phyloP scores from a whole-genome alignment of 2,113 vertebrate genomes.

The Channa argus region DNA sequence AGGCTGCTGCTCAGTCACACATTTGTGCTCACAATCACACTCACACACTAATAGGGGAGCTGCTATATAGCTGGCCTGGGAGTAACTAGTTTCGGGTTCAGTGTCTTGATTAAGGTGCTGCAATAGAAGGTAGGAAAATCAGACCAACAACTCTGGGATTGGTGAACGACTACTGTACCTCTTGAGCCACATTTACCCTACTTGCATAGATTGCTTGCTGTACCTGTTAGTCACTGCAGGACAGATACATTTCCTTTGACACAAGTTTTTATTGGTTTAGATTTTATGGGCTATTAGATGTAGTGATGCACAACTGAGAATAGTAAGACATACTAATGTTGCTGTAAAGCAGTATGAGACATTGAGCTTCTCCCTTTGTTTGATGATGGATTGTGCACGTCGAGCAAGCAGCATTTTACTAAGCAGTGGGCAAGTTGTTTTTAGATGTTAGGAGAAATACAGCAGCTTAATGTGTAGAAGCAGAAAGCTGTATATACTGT shows the following conservation, averaged over 20 bases:
- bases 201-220: background rate
- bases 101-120: no score
- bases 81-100: no score
- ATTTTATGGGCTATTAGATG: slow-evolving; percentile 15
- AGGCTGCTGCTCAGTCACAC: no score
- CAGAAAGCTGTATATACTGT: background rate
- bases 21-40: no score
- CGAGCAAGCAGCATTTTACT: background rate
- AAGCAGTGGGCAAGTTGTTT: background rate
- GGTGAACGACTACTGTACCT: no score
- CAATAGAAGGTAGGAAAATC: no score
- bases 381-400: slow-evolving; percentile 11
- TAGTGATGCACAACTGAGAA: background rate
- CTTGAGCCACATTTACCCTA: no score
- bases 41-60: no score
- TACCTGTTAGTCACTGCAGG: slow-evolving; percentile 1
- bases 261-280: background rate
- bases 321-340: background rate
- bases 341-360: slow-evolving; percentile 1
- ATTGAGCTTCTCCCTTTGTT: slow-evolving; percentile 25
- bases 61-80: no score
- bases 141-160: no score
- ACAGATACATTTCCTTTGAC: slow-evolving; percentile 2
- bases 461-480: background rate
- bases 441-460: background rate